phyloP scores from a whole-genome alignment of 2,113 vertebrate genomes.

The Sorex araneus region DNA sequence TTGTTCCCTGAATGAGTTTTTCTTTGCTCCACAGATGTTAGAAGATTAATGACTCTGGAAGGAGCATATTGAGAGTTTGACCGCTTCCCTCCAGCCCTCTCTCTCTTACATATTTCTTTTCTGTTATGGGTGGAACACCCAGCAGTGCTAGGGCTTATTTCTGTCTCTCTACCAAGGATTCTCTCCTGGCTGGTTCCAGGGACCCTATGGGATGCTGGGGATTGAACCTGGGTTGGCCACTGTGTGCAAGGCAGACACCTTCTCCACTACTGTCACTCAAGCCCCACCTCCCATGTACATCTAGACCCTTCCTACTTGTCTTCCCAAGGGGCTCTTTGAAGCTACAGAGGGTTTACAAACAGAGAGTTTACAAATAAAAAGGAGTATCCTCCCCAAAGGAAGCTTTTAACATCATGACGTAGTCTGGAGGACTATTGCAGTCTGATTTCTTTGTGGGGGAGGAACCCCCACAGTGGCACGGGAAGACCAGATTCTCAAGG shows the following conservation, averaged over 20 bases:
- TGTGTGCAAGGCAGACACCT: too few relatives aligned
- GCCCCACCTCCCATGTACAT: background rate
- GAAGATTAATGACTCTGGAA: constrained; percentile 62
- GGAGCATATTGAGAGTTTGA: constrained; percentile 59
- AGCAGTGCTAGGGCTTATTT: too few relatives aligned
- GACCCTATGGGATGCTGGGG: too few relatives aligned
- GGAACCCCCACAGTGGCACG: background rate
- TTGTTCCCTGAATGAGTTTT: constrained; percentile 85
- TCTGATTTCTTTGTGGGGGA: background rate
- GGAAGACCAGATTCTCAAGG: background rate
- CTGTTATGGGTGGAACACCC: too few relatives aligned
- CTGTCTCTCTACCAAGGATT: too few relatives aligned
- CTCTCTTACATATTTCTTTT: too few relatives aligned
- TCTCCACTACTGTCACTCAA: too few relatives aligned
- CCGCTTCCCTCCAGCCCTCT: background rate
- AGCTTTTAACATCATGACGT: background rate
- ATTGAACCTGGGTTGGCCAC: too few relatives aligned
- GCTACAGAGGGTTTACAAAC: background rate
- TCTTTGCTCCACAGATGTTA: constrained; percentile 78
- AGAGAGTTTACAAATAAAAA: background rate
- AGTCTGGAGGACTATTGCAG: background rate
- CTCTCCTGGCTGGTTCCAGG: too few relatives aligned
- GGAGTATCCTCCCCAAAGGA: background rate
- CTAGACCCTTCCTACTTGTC: background rate
- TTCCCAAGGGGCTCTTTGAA: background rate